Evolutionary conservation across 2,113 vertebrate species (phyloP).

Genomic region (Periophthalmodon schlosseri): DNA sequence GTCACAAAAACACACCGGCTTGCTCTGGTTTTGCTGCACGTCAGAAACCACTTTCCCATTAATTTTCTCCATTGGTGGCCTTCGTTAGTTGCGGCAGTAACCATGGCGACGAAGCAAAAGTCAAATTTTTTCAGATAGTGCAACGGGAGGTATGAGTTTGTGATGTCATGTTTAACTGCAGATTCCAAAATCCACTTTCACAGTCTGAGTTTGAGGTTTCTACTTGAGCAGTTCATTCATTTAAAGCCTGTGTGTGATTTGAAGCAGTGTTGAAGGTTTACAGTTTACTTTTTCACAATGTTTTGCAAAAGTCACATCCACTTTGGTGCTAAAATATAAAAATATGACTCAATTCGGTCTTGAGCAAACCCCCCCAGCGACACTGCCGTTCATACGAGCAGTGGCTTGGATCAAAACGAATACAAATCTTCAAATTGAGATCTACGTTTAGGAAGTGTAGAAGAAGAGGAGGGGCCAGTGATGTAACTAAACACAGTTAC

Average conservation of each 20-base stretch:
- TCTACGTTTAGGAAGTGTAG: not conserved
- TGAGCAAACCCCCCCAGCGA: too few species aligned
- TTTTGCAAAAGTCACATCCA: too few species aligned
- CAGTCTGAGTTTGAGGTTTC: too few species aligned
- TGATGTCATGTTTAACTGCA: not conserved
- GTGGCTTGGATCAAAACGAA: too few species aligned
- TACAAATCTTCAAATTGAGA: too few species aligned
- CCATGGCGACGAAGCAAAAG: not conserved
- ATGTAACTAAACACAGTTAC: not conserved
- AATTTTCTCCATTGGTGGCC: constrained; percentile 2
- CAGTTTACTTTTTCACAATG: too few species aligned
- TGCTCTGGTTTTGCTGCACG: not conserved
- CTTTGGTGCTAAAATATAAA: too few species aligned
- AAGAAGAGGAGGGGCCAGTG: not conserved
- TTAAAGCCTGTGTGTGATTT: too few species aligned
- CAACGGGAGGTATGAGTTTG: not conserved
- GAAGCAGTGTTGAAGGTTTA: too few species aligned
- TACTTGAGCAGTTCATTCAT: too few species aligned
- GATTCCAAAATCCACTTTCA: not conserved
- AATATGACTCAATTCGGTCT: too few species aligned
- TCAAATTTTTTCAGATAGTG: not conserved
- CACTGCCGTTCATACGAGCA: too few species aligned
- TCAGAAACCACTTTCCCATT: not conserved
- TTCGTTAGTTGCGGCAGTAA: not conserved
- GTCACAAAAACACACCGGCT: not conserved